Evolutionary conservation across 2,888 invertebrate genomes (phyloP).

Genomic region (Spilarctia lutea): DNA sequence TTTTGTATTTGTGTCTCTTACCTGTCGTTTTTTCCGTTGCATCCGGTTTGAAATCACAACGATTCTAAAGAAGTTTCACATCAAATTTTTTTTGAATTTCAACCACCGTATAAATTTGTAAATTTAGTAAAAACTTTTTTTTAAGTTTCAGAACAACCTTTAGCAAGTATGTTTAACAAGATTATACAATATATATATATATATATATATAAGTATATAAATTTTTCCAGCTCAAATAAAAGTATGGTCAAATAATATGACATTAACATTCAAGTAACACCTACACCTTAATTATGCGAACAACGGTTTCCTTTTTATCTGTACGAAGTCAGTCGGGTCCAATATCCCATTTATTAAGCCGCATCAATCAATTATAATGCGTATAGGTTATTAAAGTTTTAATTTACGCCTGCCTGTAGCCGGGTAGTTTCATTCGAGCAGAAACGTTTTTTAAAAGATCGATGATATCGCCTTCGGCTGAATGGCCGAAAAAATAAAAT

Average conservation of each 20-base stretch:
- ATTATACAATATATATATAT: not conserved
- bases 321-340: conserved; percentile 30
- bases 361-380: conserved; percentile 77
- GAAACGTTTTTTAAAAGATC: conserved; percentile 75
- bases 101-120: too few species aligned
- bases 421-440: conserved; percentile 64
- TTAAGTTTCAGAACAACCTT: not conserved
- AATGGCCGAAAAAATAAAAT: conserved; percentile 73
- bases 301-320: not conserved
- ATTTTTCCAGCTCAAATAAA: not conserved
- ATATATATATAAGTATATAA: too few species aligned
- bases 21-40: too few species aligned
- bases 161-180: too few species aligned
- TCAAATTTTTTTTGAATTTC: too few species aligned
- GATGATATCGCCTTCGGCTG: conserved; percentile 72
- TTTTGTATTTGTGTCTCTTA: too few species aligned
- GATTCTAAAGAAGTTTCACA: too few species aligned
- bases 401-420: conserved; percentile 66
- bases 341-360: conserved; percentile 74
- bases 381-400: conserved; percentile 74
- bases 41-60: too few species aligned
- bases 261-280: not conserved
- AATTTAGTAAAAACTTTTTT: too few species aligned
- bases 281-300: not conserved
- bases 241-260: not conserved